Evolutionary conservation across 1,140 invertebrate species (phyloP), one percentile per base, ranked within the genome.

Genomic region (Frieseomelitta varia): DNA sequence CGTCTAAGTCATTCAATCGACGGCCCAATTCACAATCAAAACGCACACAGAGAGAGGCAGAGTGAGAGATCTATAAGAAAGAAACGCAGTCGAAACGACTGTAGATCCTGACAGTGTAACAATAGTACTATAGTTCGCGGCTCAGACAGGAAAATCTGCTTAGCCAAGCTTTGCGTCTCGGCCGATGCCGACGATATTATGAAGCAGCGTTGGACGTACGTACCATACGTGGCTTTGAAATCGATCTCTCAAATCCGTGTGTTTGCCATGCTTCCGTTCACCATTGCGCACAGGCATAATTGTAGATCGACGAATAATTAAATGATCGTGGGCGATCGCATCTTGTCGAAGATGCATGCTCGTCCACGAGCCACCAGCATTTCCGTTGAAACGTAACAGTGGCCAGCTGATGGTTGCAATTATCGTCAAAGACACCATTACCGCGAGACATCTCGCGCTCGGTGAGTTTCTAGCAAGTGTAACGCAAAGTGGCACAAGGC

Each of bases 91-190:
- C 24, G 63, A 58, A 63, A 86, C 30, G 17, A 77, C 27, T 72
- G 67, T 15, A 56, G 63, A n/a, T n/a, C 73, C 68, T 39, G 39
- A 47, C 39, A 83, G 71, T 67, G 73, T 80, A 83, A 82, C 86
- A 72, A 69, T 88, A 72, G 58, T 72, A 73, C 79, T 55, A 61
- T n/a, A 67, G 63, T 69, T 51, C 19, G n/a, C 55, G 81, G 88
- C 89, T 90, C 85, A 88, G 89, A 88, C 89, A 74, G 76, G 80
- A 77, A 87, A 90, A 90, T 90, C 88, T 90, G 88, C 88, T 90
- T 90, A 86, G 86, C 39, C 39, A 85, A 86, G 88, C 86, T 79
- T 77, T 67, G 83, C 82, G 17, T 72, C 15, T 58, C 51, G 55
- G 71, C 51, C 71, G 67, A 69, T 58, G 34, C 21, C 30, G 39